Percentiles rank a stretch among this genome's conserved stretches.
Conservation (phyloP, 1,140 invertebrate species). For the Monomorium pharaonis region DNA sequence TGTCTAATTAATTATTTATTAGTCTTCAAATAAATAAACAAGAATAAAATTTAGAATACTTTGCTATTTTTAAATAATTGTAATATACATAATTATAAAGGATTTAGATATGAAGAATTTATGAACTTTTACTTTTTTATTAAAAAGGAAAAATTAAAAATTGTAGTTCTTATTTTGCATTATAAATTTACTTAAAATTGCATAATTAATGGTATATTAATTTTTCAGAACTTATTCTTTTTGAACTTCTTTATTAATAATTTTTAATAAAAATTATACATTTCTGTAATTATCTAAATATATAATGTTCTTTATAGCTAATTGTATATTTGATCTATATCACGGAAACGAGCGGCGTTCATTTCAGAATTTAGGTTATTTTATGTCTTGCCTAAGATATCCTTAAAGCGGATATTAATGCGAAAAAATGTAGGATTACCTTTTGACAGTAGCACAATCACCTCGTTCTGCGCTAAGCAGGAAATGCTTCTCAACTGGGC, state of each 20-base stretch:
- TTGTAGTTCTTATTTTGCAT: background rate
- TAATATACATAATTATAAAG: background rate
- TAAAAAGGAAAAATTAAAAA: background rate
- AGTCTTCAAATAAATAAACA: background rate
- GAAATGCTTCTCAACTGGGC: conserved; percentile 93
- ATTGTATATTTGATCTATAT: background rate
- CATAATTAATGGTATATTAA: background rate
- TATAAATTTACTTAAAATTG: background rate
- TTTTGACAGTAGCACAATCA: conserved; percentile 93
- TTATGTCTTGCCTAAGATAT: background rate
- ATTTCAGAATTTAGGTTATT: background rate
- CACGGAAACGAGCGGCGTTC: background rate
- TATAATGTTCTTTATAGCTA: background rate
- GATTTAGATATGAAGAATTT: background rate
- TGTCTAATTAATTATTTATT: background rate
- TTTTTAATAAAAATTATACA: background rate
- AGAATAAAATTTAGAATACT: background rate
- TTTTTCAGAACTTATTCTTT: too few species aligned
- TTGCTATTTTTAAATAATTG: background rate
- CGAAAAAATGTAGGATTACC: conserved; percentile 84
- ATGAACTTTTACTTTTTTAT: background rate
- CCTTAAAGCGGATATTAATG: conserved; percentile 18
- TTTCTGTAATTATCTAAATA: conserved; percentile 2
- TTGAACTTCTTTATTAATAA: background rate
- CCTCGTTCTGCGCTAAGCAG: conserved; percentile 94